Conservation (phyloP, 1,140 invertebrate species). For the Centruroides vittatus region DNA sequence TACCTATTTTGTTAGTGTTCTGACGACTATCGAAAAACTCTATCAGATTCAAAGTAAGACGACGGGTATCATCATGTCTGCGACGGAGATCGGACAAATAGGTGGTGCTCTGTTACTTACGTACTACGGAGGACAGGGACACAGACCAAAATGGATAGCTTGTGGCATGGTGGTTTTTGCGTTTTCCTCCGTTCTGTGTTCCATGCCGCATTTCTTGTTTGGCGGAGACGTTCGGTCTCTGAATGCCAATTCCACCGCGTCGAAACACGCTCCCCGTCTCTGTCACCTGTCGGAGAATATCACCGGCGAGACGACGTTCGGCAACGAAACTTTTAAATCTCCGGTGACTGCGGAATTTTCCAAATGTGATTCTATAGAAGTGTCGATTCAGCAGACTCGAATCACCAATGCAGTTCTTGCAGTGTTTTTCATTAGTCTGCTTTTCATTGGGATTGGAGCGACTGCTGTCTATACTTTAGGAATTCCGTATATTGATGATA, state of each 20-base stretch:
- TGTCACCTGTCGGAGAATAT: no score
- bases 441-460: slow-evolving; percentile 80
- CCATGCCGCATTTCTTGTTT: slow-evolving; percentile 37
- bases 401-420: slow-evolving; percentile 34
- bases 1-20: slow-evolving; percentile 90
- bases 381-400: slow-evolving; percentile 5
- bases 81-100: slow-evolving; percentile 90
- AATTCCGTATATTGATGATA: slow-evolving; percentile 87
- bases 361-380: slow-evolving; percentile 12
- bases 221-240: slow-evolving; percentile 3
- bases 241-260: no score
- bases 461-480: slow-evolving; percentile 85
- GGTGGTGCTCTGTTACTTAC: slow-evolving; percentile 53
- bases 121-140: slow-evolving; percentile 85
- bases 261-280: no score
- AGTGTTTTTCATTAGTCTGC: slow-evolving; percentile 70
- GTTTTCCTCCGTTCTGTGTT: slow-evolving; percentile 69
- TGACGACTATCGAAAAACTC: slow-evolving; percentile 92
- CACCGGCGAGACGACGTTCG: background rate
- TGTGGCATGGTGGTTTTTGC: slow-evolving; percentile 84
- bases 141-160: slow-evolving; percentile 91
- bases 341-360: background rate
- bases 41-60: slow-evolving; percentile 91
- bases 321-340: background rate
- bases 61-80: slow-evolving; percentile 81